Percentiles rank a stretch among this genome's conserved stretches.
These are phyloP conservation scores for Acrobasis suavella DNA, from an alignment of 2,888 invertebrate species.

Conservation along the genomic window DNA sequence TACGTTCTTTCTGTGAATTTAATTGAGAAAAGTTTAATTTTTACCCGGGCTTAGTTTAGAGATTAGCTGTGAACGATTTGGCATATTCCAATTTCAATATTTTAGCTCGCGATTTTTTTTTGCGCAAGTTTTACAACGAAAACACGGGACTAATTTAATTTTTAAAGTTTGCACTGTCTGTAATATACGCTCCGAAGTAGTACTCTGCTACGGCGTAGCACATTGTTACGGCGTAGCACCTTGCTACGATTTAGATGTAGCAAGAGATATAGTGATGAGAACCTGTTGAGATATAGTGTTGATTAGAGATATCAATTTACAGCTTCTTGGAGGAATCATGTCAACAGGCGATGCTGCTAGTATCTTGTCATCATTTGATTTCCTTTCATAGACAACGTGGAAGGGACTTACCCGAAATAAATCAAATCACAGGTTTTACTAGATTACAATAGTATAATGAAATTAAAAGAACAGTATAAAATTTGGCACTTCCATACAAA, in stretches of 20 bases:
- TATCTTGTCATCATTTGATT: too few relatives aligned
- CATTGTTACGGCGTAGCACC: not conserved
- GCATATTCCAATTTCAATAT: conserved; percentile 30
- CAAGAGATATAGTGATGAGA: too few relatives aligned
- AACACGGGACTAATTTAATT: not conserved
- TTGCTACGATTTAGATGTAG: not conserved
- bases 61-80: conserved; percentile 47
- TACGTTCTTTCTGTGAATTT: conserved; percentile 64
- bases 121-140: not conserved
- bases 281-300: too few relatives aligned
- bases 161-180: not conserved
- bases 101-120: conserved; percentile 8
- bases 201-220: not conserved
- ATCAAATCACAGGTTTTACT: too few relatives aligned
- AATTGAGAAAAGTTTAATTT: conserved; percentile 69
- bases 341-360: too few relatives aligned
- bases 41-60: conserved; percentile 53
- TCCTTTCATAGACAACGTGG: too few relatives aligned
- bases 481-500: too few relatives aligned
- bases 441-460: too few relatives aligned
- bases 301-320: too few relatives aligned
- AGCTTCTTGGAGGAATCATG: too few relatives aligned
- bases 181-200: not conserved
- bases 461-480: too few relatives aligned
- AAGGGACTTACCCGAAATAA: too few relatives aligned